A percentile compares a stretch with the other conserved stretches of the same genome.
phyloP scores from a whole-genome alignment of 2,113 vertebrate species.

The Okapia johnstoni region DNA sequence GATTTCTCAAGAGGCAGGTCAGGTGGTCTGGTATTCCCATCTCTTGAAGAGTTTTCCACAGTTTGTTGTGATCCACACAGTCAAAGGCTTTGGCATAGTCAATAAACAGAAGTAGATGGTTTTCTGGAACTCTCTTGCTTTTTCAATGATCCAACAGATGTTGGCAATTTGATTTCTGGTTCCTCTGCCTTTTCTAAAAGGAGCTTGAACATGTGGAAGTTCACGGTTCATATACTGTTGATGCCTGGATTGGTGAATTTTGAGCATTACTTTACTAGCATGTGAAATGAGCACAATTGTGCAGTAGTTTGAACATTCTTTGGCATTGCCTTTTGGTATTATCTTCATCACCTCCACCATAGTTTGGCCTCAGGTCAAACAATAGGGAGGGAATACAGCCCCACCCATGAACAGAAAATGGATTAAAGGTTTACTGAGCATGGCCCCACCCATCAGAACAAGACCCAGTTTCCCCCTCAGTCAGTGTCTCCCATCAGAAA shows the following conservation, averaged over 20 bases:
- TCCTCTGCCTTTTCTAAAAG: background rate
- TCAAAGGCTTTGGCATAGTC: background rate
- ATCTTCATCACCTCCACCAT: background rate
- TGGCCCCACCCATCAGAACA: fast-evolving
- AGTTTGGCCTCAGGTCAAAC: background rate
- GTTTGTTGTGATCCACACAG: background rate
- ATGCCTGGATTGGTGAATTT: background rate
- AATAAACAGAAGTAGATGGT: background rate
- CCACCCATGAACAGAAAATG: background rate
- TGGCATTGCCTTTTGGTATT: background rate
- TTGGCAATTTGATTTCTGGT: background rate
- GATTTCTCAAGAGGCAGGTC: background rate
- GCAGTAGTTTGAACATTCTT: background rate
- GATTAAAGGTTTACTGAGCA: background rate
- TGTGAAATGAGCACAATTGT: background rate
- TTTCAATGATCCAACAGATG: background rate
- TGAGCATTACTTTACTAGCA: background rate
- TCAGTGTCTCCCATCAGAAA: background rate
- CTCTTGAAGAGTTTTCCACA: background rate
- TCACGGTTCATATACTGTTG: background rate
- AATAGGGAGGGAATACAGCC: background rate
- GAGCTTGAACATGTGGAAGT: background rate
- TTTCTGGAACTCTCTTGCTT: background rate
- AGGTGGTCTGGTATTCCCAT: background rate
- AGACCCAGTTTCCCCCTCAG: background rate